Base-by-base conservation (phyloP, 1,140 invertebrate genomes). In the Drosophila punjabiensis region DNA sequence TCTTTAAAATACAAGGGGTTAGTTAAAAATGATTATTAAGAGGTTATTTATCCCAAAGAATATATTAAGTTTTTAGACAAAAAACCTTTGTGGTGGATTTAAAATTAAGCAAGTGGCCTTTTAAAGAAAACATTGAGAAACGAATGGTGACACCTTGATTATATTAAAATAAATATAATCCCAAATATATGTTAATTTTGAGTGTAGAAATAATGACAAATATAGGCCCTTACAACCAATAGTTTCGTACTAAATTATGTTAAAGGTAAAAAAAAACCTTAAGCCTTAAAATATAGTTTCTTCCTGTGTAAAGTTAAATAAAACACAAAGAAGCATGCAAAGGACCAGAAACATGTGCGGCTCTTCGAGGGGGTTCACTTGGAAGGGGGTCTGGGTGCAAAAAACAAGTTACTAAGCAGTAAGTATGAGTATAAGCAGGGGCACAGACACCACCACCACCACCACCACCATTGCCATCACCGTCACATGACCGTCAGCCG, bases 371-470 rank as follows among this genome's bases (percentile, higher is more conserved):
- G 68, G 68, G 64, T 37, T 43, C 62, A 33, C 67, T 48, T 35
- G 67, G 64, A 24, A 32, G 67, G 35, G 52, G 67, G 37, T 45
- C 18, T 41, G 28, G 55, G 63, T 32, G 65, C 58, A 70, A 62
- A 69, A 77, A 79, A 79, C 76, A 79, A 79, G 76, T 79, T 79
- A 78, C 64, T 69, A 78, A 70, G 75, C 65, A 73, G 43, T 70
- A 50, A 39, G 68, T 71, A 78, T 77, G 39, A 58, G 69, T 66
- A 55, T 76, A 77, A 76, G 63, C 68, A 56, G 71, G 70, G 65
- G 76, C 60, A 78, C 56, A 78, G 65, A 70, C 24, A 24, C 24
- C 24, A 24, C 24, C n/a, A n/a, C n/a, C 76, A 78, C 65, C 65
- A 32, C 16, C 59, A 32, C n/a, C 50, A 67, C 39, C 33, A 35